phyloP scores from a whole-genome alignment of 2,113 vertebrate species.

The Cavia porcellus region DNA sequence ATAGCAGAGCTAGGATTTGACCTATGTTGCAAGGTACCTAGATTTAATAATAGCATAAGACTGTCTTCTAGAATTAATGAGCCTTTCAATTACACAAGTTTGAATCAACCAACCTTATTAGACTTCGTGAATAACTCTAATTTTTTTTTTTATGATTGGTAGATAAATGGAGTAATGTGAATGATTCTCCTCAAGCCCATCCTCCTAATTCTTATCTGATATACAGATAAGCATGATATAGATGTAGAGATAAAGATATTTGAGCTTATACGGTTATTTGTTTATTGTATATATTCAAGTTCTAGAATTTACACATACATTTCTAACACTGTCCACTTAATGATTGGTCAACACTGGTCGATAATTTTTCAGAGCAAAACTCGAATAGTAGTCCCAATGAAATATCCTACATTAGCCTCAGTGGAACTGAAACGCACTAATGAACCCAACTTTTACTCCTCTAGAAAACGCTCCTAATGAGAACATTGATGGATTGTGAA shows the following conservation, averaged over 20 bases:
- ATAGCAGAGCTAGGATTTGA: background rate
- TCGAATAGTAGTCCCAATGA: background rate
- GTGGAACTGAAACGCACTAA: conserved; percentile 3
- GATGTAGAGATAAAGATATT: background rate
- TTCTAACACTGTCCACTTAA: background rate
- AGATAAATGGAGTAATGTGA: background rate
- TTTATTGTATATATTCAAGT: background rate
- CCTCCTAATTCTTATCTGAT: background rate
- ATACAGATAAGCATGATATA: background rate
- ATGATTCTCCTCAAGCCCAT: background rate
- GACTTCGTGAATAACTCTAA: background rate
- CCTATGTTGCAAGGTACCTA: background rate
- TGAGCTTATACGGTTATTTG: background rate
- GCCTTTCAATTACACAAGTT: background rate
- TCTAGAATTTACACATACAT: background rate
- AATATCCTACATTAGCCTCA: background rate
- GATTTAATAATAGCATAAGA: background rate
- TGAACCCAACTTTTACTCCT: background rate
- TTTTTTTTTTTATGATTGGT: background rate
- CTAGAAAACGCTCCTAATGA: conserved; percentile 31
- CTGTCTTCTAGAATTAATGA: background rate
- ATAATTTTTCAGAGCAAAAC: background rate
- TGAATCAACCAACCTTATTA: background rate
- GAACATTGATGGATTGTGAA: conserved; percentile 42
- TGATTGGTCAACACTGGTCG: background rate